Percentiles rank a stretch among this genome's conserved stretches.
Evolutionary conservation across 37 sponge, comb jelly and placozoan genomes (phyloP).

Genomic region (Ephydatia muelleri): DNA sequence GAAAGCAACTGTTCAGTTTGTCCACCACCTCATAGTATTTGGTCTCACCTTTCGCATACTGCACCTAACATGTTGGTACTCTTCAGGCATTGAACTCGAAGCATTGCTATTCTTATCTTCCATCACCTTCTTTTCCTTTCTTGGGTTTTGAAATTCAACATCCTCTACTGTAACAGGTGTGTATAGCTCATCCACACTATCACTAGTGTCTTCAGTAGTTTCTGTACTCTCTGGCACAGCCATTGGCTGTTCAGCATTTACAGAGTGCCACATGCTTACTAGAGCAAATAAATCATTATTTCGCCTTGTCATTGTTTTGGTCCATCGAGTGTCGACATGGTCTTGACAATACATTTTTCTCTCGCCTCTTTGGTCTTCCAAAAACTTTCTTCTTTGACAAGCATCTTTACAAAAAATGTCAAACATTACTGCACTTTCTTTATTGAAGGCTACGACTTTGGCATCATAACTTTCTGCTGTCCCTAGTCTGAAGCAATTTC

Average conservation of each 20-base stretch:
- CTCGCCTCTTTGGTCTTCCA: neutral
- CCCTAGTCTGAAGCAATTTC: no score
- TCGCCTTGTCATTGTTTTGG: neutral
- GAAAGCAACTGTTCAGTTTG: neutral
- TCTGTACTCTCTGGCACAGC: neutral
- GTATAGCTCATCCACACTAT: neutral
- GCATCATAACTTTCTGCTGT: no score
- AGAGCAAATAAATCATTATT: neutral
- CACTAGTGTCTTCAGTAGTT: neutral
- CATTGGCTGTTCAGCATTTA: neutral
- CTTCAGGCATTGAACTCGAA: neutral
- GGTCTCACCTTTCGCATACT: neutral
- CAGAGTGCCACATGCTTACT: neutral
- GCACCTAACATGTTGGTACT: neutral
- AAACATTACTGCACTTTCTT: no score
- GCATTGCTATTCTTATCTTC: neutral
- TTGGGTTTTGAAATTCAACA: neutral
- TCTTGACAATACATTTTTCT: neutral
- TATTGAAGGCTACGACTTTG: no score
- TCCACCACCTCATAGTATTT: neutral
- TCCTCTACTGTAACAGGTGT: neutral
- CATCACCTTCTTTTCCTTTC: neutral
- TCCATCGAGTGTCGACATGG: neutral
- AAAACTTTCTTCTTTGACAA: no score
- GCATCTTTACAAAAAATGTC: no score